A percentile compares a stretch with the other conserved stretches of the same genome.
Evolutionary conservation across 2,797 vertebrate species (phyloP).

Genomic region (Crax fasciolata): DNA sequence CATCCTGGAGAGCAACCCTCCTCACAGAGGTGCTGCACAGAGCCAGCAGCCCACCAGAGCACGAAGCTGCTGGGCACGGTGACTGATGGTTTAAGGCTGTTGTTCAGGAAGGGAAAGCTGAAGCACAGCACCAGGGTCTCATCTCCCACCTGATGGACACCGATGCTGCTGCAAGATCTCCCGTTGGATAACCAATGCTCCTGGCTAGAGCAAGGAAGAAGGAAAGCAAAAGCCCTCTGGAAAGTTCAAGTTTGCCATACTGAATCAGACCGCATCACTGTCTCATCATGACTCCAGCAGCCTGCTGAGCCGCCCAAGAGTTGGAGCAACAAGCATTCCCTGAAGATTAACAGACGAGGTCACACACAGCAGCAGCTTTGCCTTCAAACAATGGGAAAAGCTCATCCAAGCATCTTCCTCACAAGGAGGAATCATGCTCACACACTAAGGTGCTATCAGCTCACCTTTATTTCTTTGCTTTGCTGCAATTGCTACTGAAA

Average conservation of each 20-base stretch:
- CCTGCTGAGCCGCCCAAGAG: not conserved
- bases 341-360: not conserved
- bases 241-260: not conserved
- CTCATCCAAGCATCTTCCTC: not conserved
- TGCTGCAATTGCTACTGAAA: not conserved
- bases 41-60: not conserved
- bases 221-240: not conserved
- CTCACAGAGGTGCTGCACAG: not conserved
- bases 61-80: not conserved
- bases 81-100: not conserved
- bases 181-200: not conserved
- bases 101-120: not conserved
- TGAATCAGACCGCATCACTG: too few relatives aligned
- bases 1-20: not conserved
- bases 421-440: not conserved
- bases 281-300: not conserved
- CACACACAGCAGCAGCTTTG: not conserved
- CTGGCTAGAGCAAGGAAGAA: not conserved
- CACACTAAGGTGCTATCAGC: not conserved
- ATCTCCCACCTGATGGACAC: not conserved
- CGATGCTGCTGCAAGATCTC: not conserved
- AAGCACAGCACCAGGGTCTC: not conserved
- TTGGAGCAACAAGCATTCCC: not conserved
- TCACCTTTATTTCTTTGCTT: not conserved
- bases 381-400: not conserved